Base-by-base conservation (phyloP, 2,888 invertebrate genomes). In the Entomobrya proxima region DNA sequence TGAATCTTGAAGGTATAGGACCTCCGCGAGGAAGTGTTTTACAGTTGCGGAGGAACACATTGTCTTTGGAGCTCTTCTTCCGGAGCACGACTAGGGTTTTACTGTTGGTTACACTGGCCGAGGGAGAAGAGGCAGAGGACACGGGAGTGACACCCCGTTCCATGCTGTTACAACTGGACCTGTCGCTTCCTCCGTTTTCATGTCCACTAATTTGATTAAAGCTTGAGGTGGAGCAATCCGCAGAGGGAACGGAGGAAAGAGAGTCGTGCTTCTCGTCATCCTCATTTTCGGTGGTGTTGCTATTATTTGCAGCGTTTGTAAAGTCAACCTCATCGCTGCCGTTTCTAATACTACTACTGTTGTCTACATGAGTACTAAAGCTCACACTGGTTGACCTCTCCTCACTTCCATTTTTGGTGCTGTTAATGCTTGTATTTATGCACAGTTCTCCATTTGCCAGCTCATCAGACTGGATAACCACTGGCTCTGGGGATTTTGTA, bases 1-100 rank as follows among this genome's bases (percentile, higher is more conserved):
- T 94, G 37, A 88, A 90, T 61, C 89, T 82, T 9, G 87, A 87
- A 18, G 89, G 88, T 58, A 88, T 81, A 9, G 88, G 85, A 24
- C 90, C 88, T 76, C 95, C 95, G 85, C 96, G 93, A 0, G 96
- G 96, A 72, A 96, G 92, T 0, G 96, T 96, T 91, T 96, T 96
- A 30, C 96, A 96, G 55, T 95, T 93, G 47, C 96, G 93, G 13
- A 85, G 85, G 82, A 86, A 89, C 77, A 88, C 78, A 87, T 92
- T 93, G 83, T 94, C 94, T 90, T 94, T 87, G 21, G 90, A 89
- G 94, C 74, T 94, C 92, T 89, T 90, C 81, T 94, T 93, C 35
- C 95, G 92, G 55, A 94, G 92, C 69, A 95, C 91, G 78, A 94
- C 92, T 0, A 95, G 94, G 0, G 95, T 95, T 90, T 95, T 95